Percentiles rank a stretch among this genome's conserved stretches.
phyloP scores from a whole-genome alignment of 2,797 vertebrate species.

The Serranus cabrilla region DNA sequence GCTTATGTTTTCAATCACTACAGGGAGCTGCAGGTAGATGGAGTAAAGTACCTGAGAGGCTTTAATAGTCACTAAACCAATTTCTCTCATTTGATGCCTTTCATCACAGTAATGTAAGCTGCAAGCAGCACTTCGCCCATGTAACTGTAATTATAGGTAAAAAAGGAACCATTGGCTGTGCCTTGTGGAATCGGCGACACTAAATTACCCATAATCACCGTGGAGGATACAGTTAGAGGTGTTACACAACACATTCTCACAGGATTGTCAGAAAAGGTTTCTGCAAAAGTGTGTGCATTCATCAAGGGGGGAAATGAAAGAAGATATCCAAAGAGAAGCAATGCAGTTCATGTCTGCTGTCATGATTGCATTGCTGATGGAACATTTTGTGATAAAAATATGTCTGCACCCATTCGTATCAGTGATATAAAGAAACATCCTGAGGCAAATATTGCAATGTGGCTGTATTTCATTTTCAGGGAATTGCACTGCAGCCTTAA shows the following conservation, averaged over 20 bases:
- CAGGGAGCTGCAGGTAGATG: not conserved
- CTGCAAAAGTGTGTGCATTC: not conserved
- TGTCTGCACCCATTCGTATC: conserved; percentile 1
- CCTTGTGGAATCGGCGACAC: not conserved
- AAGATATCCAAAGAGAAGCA: not conserved
- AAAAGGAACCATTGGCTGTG: not conserved
- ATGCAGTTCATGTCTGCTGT: not conserved
- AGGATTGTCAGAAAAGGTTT: conserved; percentile 9
- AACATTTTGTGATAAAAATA: conserved; percentile 1
- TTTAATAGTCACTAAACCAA: conserved; percentile 9
- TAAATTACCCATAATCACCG: conserved; percentile 37
- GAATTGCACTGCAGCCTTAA: not conserved
- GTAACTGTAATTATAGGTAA: conserved; percentile 24
- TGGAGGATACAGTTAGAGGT: not conserved
- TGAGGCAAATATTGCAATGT: conserved; percentile 12
- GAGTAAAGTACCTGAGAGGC: conserved; percentile 18
- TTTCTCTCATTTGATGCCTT: conserved; percentile 17
- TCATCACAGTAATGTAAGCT: conserved; percentile 1
- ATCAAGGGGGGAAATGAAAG: not conserved
- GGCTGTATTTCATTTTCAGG: conserved; percentile 30
- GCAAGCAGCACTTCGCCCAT: not conserved
- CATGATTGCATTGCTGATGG: conserved; percentile 1
- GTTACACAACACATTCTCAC: not conserved
- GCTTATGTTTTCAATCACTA: conserved; percentile 9
- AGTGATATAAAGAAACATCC: conserved; percentile 6